phyloP scores from a whole-genome alignment of 1,140 invertebrate species.

The Pogonomyrmex barbatus region DNA sequence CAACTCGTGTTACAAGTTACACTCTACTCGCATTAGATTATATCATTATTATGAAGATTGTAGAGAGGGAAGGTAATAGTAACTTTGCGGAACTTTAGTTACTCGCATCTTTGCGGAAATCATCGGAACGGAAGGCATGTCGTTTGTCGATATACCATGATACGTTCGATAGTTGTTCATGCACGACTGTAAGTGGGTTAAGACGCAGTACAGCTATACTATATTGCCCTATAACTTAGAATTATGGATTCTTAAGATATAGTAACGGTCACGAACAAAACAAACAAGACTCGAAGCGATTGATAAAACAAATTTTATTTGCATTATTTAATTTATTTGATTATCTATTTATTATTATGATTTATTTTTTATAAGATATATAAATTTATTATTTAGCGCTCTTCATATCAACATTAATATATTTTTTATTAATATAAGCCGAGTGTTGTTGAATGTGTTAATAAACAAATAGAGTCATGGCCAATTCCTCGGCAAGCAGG shows the following conservation, averaged over 20 bases:
- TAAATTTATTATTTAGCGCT: too few relatives aligned
- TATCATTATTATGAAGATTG: background rate
- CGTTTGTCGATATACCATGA: constrained; percentile 13
- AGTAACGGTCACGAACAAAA: background rate
- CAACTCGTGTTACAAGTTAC: background rate
- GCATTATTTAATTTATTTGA: background rate
- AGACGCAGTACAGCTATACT: constrained; percentile 21
- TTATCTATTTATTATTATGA: too few relatives aligned
- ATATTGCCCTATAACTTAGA: constrained; percentile 16
- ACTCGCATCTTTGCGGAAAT: constrained; percentile 30
- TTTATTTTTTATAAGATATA: too few relatives aligned
- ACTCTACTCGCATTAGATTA: background rate
- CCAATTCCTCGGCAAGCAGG: too few relatives aligned
- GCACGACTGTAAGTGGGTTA: constrained; percentile 42
- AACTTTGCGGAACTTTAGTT: background rate
- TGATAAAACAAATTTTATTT: background rate
- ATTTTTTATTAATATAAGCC: too few relatives aligned
- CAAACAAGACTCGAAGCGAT: background rate
- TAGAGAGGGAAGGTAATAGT: background rate
- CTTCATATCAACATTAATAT: too few relatives aligned
- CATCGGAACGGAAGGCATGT: background rate
- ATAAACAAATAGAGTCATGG: too few relatives aligned
- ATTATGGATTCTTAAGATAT: constrained; percentile 28
- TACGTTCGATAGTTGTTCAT: constrained; percentile 47
- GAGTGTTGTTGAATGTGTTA: too few relatives aligned